These are phyloP conservation scores for Actinemys pallida DNA, from an alignment of 2,113 vertebrate species.

Conservation along the genomic window DNA sequence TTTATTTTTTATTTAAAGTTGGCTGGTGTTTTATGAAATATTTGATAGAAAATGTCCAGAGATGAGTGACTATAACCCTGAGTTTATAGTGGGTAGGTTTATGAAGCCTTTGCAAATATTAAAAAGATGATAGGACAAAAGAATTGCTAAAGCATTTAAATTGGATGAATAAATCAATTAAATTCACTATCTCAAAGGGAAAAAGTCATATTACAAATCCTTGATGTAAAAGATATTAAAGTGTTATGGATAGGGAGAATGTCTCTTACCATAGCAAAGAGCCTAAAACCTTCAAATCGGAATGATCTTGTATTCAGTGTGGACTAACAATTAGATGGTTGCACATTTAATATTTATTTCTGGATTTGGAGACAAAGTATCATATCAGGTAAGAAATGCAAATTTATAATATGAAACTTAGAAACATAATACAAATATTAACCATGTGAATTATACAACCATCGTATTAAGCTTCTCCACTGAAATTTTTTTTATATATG, in stretches of 20 bases:
- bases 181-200: not conserved
- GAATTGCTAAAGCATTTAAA: conserved; percentile 54
- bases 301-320: not conserved
- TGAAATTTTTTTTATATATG: not conserved
- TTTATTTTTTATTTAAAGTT: not conserved
- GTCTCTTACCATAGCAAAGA: not conserved
- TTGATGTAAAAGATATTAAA: not conserved
- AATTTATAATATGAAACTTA: not conserved
- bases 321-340: not conserved
- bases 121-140: conserved; percentile 41
- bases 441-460: not conserved
- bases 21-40: not conserved
- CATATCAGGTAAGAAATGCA: not conserved
- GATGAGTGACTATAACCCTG: not conserved
- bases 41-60: conserved; percentile 1
- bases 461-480: not conserved
- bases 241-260: not conserved
- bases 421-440: not conserved
- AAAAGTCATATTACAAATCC: not conserved
- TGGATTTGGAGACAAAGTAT: not conserved
- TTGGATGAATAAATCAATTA: conserved; percentile 36
- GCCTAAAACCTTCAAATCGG: not conserved
- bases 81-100: conserved; percentile 24
- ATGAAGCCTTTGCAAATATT: conserved; percentile 18
- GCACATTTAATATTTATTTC: not conserved